Conservation (phyloP, 1,140 invertebrate genomes). For the Pachypsylla venusta region DNA sequence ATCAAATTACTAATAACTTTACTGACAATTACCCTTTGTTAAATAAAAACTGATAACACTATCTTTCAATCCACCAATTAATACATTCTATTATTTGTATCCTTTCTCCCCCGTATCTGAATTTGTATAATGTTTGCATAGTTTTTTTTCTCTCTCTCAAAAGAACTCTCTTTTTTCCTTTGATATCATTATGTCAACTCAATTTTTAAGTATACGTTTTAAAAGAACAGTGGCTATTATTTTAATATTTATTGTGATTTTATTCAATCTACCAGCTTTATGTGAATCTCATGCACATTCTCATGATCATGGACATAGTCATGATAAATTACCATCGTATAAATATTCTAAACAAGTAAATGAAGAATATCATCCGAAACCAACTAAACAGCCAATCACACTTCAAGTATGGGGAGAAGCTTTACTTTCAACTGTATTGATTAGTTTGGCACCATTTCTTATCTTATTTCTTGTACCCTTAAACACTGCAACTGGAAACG, state of each 20-base stretch:
- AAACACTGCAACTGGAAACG: slow-evolving; percentile 65
- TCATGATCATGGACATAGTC: slow-evolving; percentile 31
- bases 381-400: slow-evolving; percentile 25
- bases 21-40: no score
- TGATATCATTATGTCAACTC: not conserved
- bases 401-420: slow-evolving; percentile 60
- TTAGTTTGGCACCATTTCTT: slow-evolving; percentile 85
- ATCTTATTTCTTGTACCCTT: slow-evolving; percentile 88
- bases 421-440: slow-evolving; percentile 73
- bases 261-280: slow-evolving; percentile 31
- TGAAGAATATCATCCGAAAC: slow-evolving; percentile 23
- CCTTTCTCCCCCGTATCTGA: no score
- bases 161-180: no score
- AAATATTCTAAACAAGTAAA: slow-evolving; percentile 64
- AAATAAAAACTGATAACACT: no score
- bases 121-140: no score
- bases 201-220: slow-evolving; percentile 31
- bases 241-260: slow-evolving; percentile 29
- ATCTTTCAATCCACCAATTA: no score
- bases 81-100: no score
- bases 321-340: slow-evolving; percentile 40
- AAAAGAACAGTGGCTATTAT: slow-evolving; percentile 29
- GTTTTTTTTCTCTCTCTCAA: no score
- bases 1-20: no score
- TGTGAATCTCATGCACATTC: slow-evolving; percentile 30